Evolutionary conservation across 2,113 vertebrate genomes (phyloP), one percentile per base, ranked within the genome.

Genomic region (Meleagris gallopavo): DNA sequence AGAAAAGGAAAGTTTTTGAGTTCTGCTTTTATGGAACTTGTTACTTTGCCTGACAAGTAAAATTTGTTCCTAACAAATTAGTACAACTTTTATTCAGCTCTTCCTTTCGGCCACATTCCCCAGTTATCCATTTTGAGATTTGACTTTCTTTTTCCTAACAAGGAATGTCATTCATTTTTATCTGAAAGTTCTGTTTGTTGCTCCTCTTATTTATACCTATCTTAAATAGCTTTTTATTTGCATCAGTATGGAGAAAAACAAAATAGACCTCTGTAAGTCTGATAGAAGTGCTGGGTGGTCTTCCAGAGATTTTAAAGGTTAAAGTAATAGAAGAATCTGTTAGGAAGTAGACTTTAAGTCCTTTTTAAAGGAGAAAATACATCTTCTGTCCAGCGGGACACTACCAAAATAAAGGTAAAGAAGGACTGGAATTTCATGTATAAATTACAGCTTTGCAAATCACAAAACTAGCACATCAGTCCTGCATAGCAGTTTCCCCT

Each of bases 121-220:
- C 72, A 20, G 5, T 83, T 57, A 70, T 48, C 40, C 50, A 6
- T 58, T 65, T 73, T 74, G 83, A 88, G 30, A 40, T 64, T 36
- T 54, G 67, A 24, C n/a, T 40, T 48, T 80, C 46, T 83, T 88
- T 89, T 66, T 54, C 55, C 50, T 52, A 22, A 81, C 83, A 72
- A 83, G 72, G 11, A 24, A 36, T 22, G 3, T 38, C 21, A 48
- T 80, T 95, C 43, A 38, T 80, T 88, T 91, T 83, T 30, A n/a
- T 71, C 85, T 95, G 41, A 36, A 80, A 45, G 64, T 70, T 85
- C 60, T 88, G n/a, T 46, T 82, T 89, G 38, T 93, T 88, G 70
- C 38, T 32, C 27, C 40, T 94, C 46, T 80, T 71, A 41, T 61
- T 91, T 60, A 54, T 55, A 3, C 11, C 57, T 83, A 4, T 43